Evolutionary conservation across 2,113 vertebrate species (phyloP).

Genomic region (Noctilio leporinus): DNA sequence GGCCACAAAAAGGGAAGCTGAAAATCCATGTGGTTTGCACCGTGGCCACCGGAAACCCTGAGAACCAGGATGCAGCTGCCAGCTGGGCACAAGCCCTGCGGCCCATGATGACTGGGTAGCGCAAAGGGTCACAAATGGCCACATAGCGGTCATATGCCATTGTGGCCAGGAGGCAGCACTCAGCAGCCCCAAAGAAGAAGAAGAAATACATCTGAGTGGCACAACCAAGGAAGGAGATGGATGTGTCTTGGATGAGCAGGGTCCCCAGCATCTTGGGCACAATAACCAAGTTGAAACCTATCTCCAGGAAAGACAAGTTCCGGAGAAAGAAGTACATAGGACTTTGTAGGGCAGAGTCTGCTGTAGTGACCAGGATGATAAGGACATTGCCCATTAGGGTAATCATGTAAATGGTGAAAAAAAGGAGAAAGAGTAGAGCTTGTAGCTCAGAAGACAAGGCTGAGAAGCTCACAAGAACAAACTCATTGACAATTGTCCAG

Average conservation of each 20-base stretch:
- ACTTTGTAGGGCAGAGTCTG: slow-evolving; percentile 58
- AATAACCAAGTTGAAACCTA: slow-evolving; percentile 71
- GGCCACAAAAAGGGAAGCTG: slow-evolving; percentile 70
- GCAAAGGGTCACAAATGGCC: slow-evolving; percentile 66
- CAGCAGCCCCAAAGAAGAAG: slow-evolving; percentile 70
- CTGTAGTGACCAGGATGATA: slow-evolving; percentile 65
- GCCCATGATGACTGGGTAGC: slow-evolving; percentile 61
- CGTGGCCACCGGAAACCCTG: slow-evolving; percentile 69
- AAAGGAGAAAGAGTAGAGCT: slow-evolving; percentile 57
- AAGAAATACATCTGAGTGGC: slow-evolving; percentile 70
- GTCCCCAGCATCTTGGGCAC: slow-evolving; percentile 64
- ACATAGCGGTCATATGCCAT: slow-evolving; percentile 67
- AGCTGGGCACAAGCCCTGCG: slow-evolving; percentile 45
- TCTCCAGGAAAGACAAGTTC: slow-evolving; percentile 65
- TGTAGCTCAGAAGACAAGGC: slow-evolving; percentile 43
- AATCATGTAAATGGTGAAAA: slow-evolving; percentile 59
- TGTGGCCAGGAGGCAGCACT: slow-evolving; percentile 67
- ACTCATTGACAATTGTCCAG: slow-evolving; percentile 59
- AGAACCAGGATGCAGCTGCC: slow-evolving; percentile 66
- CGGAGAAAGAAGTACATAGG: slow-evolving; percentile 72
- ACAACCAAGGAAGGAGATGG: slow-evolving; percentile 66
- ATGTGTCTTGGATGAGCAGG: slow-evolving; percentile 33
- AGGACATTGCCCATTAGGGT: slow-evolving; percentile 65
- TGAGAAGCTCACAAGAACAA: slow-evolving; percentile 68
- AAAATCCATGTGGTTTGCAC: slow-evolving; percentile 71